Base-by-base conservation (phyloP, 2,888 invertebrate species). In the Patella caerulea region DNA sequence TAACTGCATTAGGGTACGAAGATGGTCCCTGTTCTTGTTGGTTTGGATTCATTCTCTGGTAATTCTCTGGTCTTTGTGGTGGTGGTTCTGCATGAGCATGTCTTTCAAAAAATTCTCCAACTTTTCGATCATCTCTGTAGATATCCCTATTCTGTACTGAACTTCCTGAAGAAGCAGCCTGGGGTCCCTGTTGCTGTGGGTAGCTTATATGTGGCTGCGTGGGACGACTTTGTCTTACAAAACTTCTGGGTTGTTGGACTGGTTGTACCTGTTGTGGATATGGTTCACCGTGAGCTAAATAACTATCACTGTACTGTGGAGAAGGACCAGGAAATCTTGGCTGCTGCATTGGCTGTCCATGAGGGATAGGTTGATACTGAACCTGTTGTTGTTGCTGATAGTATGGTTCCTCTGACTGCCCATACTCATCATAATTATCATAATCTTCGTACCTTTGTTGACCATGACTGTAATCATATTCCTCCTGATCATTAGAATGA, bases 321-420 rank as follows among this genome's bases (percentile, higher is more conserved):
- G 19, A 45, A 45, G 15, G 77, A 17, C 45, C 78, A 34, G 12
- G 78, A 72, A 5, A 73, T 79, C 29, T 80, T 79, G 45, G 79
- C 81, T 2, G 81, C 81, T 0, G 81, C 78, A 45, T 77, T 82
- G 78, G 2, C 80, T 54, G 12, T 74, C 78, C 3, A 69, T 56
- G 3, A 76, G 76, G n/a, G 79, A 79, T 12, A 59, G 55, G 34
- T 79, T 73, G 4, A 53, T 34, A 59, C 65, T 56, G 55, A 73
- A 75, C 0, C 19, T 19, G 15, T 75, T 65, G 55, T 15, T 53
- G 54, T 12, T 17, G 55, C 3, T 73, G 54, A 17, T 12, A 29
- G 17, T 69, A 54, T n/a, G 65, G 59, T 54, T 76, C 75, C 15
- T 74, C 80, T 24, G 76, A 73, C 24, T 76, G 53, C 53, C 75